Evolutionary conservation across 2,888 invertebrate genomes (phyloP).

Genomic region (Lepidonotus clava): DNA sequence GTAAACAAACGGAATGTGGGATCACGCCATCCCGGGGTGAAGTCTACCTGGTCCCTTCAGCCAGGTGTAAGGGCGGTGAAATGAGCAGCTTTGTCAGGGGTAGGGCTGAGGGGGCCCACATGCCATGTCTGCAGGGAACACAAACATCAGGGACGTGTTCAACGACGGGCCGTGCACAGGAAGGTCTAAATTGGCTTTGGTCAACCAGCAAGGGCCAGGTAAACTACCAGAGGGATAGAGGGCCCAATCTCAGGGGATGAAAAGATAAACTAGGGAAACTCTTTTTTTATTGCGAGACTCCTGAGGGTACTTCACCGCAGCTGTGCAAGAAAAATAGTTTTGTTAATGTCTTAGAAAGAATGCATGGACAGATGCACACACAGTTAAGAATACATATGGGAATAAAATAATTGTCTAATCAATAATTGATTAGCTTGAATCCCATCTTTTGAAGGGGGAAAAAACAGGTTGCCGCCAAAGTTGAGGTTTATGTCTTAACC

Average conservation of each 20-base stretch:
- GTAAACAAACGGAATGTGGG: slow-evolving; percentile 6
- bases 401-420: too few species aligned
- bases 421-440: too few species aligned
- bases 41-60: neutral
- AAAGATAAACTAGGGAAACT: neutral
- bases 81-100: slow-evolving; percentile 4
- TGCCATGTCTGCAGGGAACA: slow-evolving; percentile 7
- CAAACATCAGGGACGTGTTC: slow-evolving; percentile 21
- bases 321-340: too few species aligned
- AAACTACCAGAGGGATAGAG: too few species aligned
- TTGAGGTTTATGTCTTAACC: too few species aligned
- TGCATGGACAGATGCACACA: too few species aligned
- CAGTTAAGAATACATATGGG: too few species aligned
- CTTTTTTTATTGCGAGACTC: too few species aligned
- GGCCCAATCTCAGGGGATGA: neutral
- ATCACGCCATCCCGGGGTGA: neutral
- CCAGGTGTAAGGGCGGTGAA: neutral
- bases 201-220: slow-evolving; percentile 4
- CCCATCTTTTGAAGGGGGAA: too few species aligned
- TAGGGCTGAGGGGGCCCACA: neutral
- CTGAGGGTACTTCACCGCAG: too few species aligned
- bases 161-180: neutral
- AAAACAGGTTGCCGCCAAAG: too few species aligned
- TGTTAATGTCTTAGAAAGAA: too few species aligned
- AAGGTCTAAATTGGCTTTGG: slow-evolving; percentile 22